Evolutionary conservation across 64 coral and sea anemone genomes (phyloP).

Genomic region (Stylophora pistillata): DNA sequence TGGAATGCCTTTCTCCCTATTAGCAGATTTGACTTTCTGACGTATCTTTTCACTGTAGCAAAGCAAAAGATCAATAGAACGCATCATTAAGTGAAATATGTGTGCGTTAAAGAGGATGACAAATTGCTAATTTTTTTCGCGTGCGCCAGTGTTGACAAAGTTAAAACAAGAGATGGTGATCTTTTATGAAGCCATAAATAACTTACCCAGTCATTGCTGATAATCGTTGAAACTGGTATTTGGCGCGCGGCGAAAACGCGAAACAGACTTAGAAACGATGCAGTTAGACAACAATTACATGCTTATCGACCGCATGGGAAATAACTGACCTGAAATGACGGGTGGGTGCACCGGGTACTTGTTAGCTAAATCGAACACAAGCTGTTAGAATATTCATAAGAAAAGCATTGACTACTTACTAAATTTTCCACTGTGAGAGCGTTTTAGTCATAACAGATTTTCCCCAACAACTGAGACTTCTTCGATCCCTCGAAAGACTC

Average conservation of each 20-base stretch:
- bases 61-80: not conserved
- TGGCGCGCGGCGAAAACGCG: not conserved
- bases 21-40: not conserved
- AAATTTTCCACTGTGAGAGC: not conserved
- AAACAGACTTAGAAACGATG: not conserved
- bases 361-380: not conserved
- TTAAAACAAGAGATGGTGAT: not conserved
- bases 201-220: not conserved
- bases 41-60: not conserved
- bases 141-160: conserved; percentile 22
- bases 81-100: not conserved
- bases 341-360: not conserved
- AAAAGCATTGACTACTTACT: not conserved
- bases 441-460: not conserved
- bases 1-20: not conserved
- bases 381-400: not conserved
- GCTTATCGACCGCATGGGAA: not conserved
- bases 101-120: not conserved
- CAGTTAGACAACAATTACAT: not conserved
- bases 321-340: conserved; percentile 11
- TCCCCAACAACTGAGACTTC: not conserved
- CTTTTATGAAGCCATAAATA: not conserved
- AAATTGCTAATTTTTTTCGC: not conserved
- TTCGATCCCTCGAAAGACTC: not conserved
- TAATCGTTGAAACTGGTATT: not conserved